Evolutionary conservation across 2,113 vertebrate genomes (phyloP).

Genomic region (Sceloporus undulatus): DNA sequence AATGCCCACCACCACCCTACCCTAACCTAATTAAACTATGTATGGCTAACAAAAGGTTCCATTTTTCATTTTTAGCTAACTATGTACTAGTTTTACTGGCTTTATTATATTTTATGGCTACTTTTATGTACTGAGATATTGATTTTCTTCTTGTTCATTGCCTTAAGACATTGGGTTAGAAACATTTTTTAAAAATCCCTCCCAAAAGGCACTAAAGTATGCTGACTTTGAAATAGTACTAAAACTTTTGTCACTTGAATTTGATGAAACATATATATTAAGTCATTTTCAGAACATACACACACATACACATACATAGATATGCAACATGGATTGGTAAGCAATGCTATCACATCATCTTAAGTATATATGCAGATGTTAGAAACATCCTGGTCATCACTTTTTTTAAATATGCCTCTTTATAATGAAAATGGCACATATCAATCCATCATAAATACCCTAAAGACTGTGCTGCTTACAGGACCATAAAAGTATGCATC

Average conservation of each 20-base stretch:
- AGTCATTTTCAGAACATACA: not conserved
- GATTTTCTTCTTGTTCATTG: not conserved
- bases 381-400: not conserved
- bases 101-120: conserved; percentile 6
- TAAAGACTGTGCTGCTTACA: not conserved
- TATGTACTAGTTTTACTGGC: not conserved
- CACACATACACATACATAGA: too few relatives aligned
- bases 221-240: not conserved
- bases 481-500: not conserved
- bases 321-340: too few relatives aligned
- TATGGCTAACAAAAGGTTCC: not conserved
- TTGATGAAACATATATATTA: not conserved
- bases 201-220: conserved; percentile 1
- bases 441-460: not conserved
- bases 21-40: not conserved
- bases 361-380: not conserved
- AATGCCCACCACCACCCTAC: not conserved
- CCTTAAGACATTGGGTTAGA: not conserved
- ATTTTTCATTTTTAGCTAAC: not conserved
- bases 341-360: not conserved
- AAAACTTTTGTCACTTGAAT: not conserved
- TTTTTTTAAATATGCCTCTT: not conserved
- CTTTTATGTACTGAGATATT: conserved; percentile 17
- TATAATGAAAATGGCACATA: not conserved
- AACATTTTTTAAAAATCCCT: not conserved